Evolutionary conservation across 2,113 vertebrate genomes (phyloP), one percentile per base, ranked within the genome.

Genomic region (Aythya baeri): DNA sequence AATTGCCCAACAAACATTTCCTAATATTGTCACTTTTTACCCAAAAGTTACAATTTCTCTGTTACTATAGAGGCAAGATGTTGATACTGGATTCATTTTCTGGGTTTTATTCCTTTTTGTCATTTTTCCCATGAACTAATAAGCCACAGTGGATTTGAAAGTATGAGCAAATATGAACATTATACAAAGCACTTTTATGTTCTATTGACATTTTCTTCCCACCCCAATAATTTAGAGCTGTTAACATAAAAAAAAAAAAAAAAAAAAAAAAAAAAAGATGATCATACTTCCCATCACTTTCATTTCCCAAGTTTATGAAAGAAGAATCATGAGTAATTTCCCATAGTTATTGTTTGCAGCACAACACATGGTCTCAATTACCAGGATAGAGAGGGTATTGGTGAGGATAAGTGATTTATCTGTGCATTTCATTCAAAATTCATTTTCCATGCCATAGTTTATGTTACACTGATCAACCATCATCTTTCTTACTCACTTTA

Each of bases 101-200:
- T 96, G 92, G 88, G 96, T 98, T 97, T 97, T 96, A 97, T 96
- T 98, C 94, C 95, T 94, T 94, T 97, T 93, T 97, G 97, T 98
- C 91, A 97, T 97, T 97, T 97, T 98, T 97, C 97, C 97, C 98
- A 97, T 98, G 97, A 98, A 97, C 97, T 98, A 98, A 98, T 97
- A 97, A 97, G 94, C 96, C 97, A 97, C 97, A 96, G 96, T 96
- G 96, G 98, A 97, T 97, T 97, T 98, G 91, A 96, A 97, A 96
- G 89, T 96, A 92, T 58, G 74, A 97, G 94, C 89, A 90, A 96
- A 97, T 97, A 94, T 83, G 97, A 97, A 91, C 82, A 50, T 91
- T 87, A 93, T 91, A 97, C 97, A 97, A 97, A 97, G 95, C 94
- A 91, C 95, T 97, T 97, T 97, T 97, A 96, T 97, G 81, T 97